Evolutionary conservation across 2,888 invertebrate genomes (phyloP), one percentile per base, ranked within the genome.

Genomic region (Lithosia quadra): DNA sequence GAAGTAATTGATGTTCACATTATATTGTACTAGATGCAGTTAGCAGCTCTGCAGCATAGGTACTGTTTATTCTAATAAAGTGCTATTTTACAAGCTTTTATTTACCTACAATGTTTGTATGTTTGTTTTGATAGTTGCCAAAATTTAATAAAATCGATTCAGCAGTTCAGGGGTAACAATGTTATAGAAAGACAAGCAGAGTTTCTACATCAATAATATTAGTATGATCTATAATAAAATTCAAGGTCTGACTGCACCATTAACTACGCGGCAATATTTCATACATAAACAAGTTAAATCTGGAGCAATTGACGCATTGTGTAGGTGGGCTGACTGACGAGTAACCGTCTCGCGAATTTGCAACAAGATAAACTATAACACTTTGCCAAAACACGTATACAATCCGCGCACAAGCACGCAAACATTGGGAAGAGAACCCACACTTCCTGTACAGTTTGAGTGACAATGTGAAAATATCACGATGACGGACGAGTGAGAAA

Each of bases 221-320:
- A 49, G n/a, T 49, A 49, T 15, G 67, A 61, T 73, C 73, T 66
- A 78, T 83, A n/a, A 79, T 63, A 84, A 81, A 72, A 74, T 71
- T 63, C 67, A 70, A 63, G 58, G 62, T 60, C 60, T 55, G 43
- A 66, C 64, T 74, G 69, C 57, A 79, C 58, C 76, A 80, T 78
- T 88, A 89, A 90, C 88, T 82, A 85, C 77, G 69, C 79, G 69
- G 82, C 82, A 83, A 88, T 91, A 89, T 85, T 85, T 90, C 86
- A 88, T 78, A 86, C 80, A 83, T 77, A 87, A 63, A 88, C 83
- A 81, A 76, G 84, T 89, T 92, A 92, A 91, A 91, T 91, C 90
- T 90, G 89, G 91, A 90, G 80, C 86, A 71, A 82, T 76, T 87
- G 87, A 90, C 88, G 90, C 80, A 82, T 76, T 69, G 79, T 82